Percentiles rank a stretch among this genome's conserved stretches.
Evolutionary conservation across 1,140 invertebrate species (phyloP).

Genomic region (Scylla paramamosain): DNA sequence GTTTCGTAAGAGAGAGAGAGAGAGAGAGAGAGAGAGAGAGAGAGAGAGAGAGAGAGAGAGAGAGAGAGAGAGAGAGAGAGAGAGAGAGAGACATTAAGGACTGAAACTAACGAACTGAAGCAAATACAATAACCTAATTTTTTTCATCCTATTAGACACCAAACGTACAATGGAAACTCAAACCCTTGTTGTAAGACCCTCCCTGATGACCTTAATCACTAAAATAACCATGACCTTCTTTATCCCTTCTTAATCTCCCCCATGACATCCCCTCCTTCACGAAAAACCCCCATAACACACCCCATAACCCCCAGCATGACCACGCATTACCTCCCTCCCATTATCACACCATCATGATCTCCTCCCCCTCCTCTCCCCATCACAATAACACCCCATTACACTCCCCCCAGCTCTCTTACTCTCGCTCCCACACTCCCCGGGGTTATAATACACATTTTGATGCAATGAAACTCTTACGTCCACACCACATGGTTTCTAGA

Average conservation of each 20-base stretch:
- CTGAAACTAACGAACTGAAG: not conserved
- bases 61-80: constrained; percentile 20
- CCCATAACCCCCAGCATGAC: not conserved
- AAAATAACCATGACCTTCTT: too few relatives aligned
- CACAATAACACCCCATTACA: not conserved
- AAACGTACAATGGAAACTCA: too few relatives aligned
- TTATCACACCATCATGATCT: not conserved
- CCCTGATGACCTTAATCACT: too few relatives aligned
- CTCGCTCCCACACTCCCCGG: not conserved
- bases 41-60: constrained; percentile 20
- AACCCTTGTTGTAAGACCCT: too few relatives aligned
- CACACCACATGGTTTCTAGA: not conserved
- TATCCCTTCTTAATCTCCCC: too few relatives aligned
- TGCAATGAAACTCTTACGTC: not conserved
- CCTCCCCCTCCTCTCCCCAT: not conserved
- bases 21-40: constrained; percentile 20
- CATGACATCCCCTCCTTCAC: too few relatives aligned
- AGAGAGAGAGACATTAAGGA: not conserved
- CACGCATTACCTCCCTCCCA: not conserved
- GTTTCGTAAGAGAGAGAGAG: not conserved
- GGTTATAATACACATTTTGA: not conserved
- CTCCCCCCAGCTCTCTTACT: not conserved
- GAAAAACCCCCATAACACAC: too few relatives aligned
- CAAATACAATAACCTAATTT: too few relatives aligned
- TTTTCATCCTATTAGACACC: too few relatives aligned